These are phyloP conservation scores for Nettapus auritus DNA, from an alignment of 2,113 vertebrate species.

Conservation along the genomic window DNA sequence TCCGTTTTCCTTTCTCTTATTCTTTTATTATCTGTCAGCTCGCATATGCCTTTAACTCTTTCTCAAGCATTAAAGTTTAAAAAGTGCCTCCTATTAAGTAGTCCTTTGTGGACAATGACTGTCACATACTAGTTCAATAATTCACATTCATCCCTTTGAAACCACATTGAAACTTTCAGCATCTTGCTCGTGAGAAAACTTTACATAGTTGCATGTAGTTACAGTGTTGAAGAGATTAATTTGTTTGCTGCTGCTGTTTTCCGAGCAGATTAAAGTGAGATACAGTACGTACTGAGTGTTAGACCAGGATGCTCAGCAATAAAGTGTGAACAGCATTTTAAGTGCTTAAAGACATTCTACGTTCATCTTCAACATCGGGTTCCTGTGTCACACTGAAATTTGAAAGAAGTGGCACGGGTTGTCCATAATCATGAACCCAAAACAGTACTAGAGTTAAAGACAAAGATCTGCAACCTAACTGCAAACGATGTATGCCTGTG, in stretches of 20 bases:
- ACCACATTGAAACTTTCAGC: conserved; percentile 81
- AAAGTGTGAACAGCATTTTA: conserved; percentile 88
- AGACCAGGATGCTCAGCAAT: conserved; percentile 84
- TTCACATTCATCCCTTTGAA: conserved; percentile 87
- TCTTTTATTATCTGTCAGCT: conserved; percentile 82
- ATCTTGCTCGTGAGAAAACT: conserved; percentile 78
- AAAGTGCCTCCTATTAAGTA: conserved; percentile 85
- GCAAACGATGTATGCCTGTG: conserved; percentile 57
- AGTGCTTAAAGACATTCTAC: conserved; percentile 86
- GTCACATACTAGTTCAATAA: conserved; percentile 81
- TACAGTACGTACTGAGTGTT: conserved; percentile 93
- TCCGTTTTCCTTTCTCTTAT: conserved; percentile 76
- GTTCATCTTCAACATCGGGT: conserved; percentile 78
- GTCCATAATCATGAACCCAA: conserved; percentile 80
- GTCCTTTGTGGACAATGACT: conserved; percentile 80
- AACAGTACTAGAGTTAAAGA: conserved; percentile 85
- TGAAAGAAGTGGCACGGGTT: conserved; percentile 81
- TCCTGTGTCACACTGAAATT: conserved; percentile 77
- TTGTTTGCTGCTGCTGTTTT: conserved; percentile 71
- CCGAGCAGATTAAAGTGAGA: conserved; percentile 83
- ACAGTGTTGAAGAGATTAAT: conserved; percentile 87
- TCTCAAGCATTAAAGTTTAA: conserved; percentile 81
- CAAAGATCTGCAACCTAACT: conserved; percentile 73
- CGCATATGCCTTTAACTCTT: conserved; percentile 81
- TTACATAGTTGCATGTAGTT: conserved; percentile 81